Evolutionary conservation across 2,797 vertebrate genomes (phyloP), one percentile per base, ranked within the genome.

Genomic region (Gobio occitaniae): DNA sequence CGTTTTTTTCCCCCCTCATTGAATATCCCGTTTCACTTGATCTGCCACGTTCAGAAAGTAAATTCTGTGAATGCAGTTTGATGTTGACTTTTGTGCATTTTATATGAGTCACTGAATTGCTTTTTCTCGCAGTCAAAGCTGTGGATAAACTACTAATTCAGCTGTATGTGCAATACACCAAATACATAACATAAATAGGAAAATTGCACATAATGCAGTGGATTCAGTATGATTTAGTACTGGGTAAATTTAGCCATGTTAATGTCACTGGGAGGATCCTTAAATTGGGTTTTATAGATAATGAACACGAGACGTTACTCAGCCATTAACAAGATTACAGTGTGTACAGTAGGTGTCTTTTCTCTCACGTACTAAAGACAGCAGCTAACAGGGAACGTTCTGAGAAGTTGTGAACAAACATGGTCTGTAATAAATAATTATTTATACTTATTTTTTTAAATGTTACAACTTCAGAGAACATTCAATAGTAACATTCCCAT

Each of bases 231-330:
- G 3, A 72, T 16, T 59, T n/a, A 25, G 21, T 2, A 2, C 59
- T 13, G n/a, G n/a, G n/a, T 61, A 61, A 25, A 61, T 61, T 32
- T 1, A 74, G n/a, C 70, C n/a, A 72, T 29, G 29, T 29, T 72
- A 25, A 48, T 44, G 47, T 25, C 12, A 47, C 41, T 47, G 69
- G 44, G 15, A 63, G 13, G 17, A 78, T 15, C 3, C 16, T 38
- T 66, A 38, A 12, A 80, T 32, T 59, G 66, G 32, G 47, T 13
- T 81, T 56, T 29, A 68, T 12, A 69, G 66, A 44, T 70, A 81
- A 65, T 59, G n/a, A 81, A 25, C 38, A 21, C 32, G 16, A 59
- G 21, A 70, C 4, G 15, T 56, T 81, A 47, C 32, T 70, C 6
- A 56, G 21, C 41, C 56, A 78, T 78, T 78, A 48, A 36, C 32